Conservation (phyloP, 2,888 invertebrate genomes). For the Andrena trimmerana region DNA sequence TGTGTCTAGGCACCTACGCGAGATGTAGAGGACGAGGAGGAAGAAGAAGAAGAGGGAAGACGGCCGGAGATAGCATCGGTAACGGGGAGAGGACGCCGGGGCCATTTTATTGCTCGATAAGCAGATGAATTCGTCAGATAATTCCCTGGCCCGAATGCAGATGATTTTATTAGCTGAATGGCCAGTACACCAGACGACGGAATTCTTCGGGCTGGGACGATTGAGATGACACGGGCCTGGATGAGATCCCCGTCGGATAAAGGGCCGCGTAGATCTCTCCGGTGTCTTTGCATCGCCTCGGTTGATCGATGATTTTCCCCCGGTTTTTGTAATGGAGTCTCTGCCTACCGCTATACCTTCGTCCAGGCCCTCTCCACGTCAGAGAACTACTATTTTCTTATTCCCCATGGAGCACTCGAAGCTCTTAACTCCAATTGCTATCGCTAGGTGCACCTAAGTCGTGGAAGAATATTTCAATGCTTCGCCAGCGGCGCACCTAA, state of each 20-base stretch:
- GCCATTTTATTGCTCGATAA: constrained; percentile 83
- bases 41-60: constrained; percentile 50
- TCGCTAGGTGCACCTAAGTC: too few species aligned
- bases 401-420: too few species aligned
- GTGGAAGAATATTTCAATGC: too few species aligned
- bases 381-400: too few species aligned
- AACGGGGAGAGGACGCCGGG: constrained; percentile 64
- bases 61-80: constrained; percentile 79
- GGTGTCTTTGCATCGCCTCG: constrained; percentile 73
- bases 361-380: neutral
- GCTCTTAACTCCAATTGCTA: too few species aligned
- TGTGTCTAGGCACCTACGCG: constrained; percentile 70
- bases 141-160: constrained; percentile 76
- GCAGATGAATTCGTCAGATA: constrained; percentile 84
- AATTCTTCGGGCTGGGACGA: constrained; percentile 64
- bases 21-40: constrained; percentile 44
- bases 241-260: constrained; percentile 74
- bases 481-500: too few species aligned
- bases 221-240: constrained; percentile 77
- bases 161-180: constrained; percentile 79
- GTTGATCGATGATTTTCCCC: constrained; percentile 78
- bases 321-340: constrained; percentile 29
- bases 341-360: neutral
- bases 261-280: constrained; percentile 48
- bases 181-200: constrained; percentile 54